Evolutionary conservation across 2,113 vertebrate genomes (phyloP).

Genomic region (Hucho hucho): DNA sequence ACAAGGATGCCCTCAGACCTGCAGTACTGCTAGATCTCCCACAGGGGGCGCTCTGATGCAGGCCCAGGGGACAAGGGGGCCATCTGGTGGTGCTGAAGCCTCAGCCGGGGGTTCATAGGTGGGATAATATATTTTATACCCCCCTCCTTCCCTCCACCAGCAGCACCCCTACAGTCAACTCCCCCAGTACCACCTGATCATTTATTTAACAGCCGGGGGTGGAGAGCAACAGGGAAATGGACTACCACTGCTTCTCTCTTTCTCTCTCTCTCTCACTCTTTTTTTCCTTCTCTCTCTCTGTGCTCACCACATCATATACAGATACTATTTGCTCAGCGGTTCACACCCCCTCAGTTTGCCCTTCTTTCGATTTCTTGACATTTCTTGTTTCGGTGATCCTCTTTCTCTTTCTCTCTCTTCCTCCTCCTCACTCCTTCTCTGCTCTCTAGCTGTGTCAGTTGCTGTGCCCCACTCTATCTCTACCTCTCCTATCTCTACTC

Average conservation of each 20-base stretch:
- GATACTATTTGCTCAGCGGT: too few species aligned
- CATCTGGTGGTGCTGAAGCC: background rate
- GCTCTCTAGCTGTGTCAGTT: too few species aligned
- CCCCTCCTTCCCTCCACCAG: background rate
- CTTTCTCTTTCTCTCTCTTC: background rate
- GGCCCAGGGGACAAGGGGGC: background rate
- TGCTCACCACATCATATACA: too few species aligned
- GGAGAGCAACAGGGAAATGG: too few species aligned
- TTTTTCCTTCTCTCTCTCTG: too few species aligned
- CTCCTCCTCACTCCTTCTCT: too few species aligned
- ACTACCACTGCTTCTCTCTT: too few species aligned
- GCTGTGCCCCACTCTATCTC: too few species aligned
- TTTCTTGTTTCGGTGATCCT: background rate
- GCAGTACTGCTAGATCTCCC: background rate
- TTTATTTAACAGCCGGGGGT: constrained; percentile 8
- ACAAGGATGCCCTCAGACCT: background rate
- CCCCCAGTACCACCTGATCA: background rate
- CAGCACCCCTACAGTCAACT: background rate
- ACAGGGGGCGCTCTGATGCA: background rate
- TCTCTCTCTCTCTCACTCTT: too few species aligned
- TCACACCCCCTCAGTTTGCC: too few species aligned
- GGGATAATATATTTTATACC: background rate
- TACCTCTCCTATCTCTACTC: too few species aligned
- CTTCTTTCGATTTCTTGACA: background rate
- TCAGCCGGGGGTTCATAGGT: background rate